phyloP scores from a whole-genome alignment of 2,888 invertebrate genomes.

The Xanthia togata region DNA sequence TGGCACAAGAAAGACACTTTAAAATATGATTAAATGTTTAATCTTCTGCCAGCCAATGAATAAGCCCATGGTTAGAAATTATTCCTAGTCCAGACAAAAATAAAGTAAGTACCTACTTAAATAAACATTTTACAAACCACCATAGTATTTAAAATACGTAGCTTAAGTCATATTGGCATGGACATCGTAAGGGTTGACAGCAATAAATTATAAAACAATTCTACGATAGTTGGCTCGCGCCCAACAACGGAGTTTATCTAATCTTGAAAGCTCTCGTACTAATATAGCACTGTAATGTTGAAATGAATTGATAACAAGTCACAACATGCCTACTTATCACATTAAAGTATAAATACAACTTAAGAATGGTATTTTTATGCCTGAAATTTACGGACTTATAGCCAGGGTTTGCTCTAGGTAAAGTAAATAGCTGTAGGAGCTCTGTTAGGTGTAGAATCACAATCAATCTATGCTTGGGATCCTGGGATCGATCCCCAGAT shows the following conservation, averaged over 20 bases:
- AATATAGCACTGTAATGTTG: conserved; percentile 44
- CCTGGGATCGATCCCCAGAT: not conserved
- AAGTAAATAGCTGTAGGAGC: not conserved
- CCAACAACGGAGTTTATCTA: conserved; percentile 59
- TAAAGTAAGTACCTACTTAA: conserved; percentile 8
- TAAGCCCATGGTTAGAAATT: not conserved
- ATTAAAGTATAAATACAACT: conserved; percentile 6
- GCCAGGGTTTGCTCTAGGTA: not conserved
- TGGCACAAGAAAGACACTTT: not conserved
- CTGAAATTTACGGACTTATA: not conserved
- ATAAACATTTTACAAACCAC: conserved; percentile 30
- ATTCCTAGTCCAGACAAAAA: conserved; percentile 1
- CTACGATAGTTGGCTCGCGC: conserved; percentile 52
- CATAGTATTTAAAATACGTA: conserved; percentile 30
- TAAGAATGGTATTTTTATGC: not conserved
- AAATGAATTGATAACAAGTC: conserved; percentile 26
- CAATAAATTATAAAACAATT: conserved; percentile 36
- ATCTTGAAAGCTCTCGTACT: conserved; percentile 44
- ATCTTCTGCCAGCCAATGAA: not conserved
- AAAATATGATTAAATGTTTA: not conserved
- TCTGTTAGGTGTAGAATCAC: not conserved
- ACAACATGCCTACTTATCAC: conserved; percentile 11
- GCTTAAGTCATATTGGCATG: conserved; percentile 28
- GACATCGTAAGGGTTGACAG: conserved; percentile 55
- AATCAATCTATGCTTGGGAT: not conserved